Evolutionary conservation across 2,113 vertebrate genomes (phyloP).

Genomic region (Cyprinus carpio): DNA sequence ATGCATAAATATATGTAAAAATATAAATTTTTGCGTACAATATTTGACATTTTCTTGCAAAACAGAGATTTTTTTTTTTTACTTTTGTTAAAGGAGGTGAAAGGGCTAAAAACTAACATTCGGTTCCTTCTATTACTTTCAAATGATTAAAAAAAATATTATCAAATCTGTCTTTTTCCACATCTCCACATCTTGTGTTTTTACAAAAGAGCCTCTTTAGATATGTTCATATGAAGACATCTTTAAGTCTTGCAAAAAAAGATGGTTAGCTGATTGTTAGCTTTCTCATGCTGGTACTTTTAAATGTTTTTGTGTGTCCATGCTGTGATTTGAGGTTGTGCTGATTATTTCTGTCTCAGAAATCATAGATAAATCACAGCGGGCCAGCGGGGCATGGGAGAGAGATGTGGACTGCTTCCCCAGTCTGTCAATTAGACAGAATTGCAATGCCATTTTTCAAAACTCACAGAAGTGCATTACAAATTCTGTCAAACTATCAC

Average conservation of each 20-base stretch:
- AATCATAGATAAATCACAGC: slow-evolving; percentile 9
- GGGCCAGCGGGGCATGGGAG: neutral
- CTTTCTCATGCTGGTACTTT: neutral
- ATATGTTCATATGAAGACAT: neutral
- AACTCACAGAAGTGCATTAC: neutral
- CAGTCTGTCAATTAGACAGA: neutral
- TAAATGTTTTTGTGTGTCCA: no score
- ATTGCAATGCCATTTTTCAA: neutral
- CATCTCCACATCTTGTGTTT: no score
- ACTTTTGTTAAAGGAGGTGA: neutral
- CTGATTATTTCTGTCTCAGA: slow-evolving; percentile 6
- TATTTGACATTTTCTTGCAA: no score
- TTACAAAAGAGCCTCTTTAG: neutral
- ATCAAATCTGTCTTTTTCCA: no score
- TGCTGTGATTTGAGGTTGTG: slow-evolving; percentile 4
- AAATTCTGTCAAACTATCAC: neutral
- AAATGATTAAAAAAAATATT: neutral
- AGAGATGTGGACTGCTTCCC: slow-evolving; percentile 11
- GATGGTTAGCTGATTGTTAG: neutral
- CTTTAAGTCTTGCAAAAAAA: neutral
- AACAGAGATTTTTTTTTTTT: no score
- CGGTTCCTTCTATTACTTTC: neutral
- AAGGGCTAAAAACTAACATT: neutral
- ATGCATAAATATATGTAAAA: neutral
- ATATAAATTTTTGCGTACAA: no score